Conservation (phyloP, 1,140 invertebrate genomes). For the Dysdera silvatica region DNA sequence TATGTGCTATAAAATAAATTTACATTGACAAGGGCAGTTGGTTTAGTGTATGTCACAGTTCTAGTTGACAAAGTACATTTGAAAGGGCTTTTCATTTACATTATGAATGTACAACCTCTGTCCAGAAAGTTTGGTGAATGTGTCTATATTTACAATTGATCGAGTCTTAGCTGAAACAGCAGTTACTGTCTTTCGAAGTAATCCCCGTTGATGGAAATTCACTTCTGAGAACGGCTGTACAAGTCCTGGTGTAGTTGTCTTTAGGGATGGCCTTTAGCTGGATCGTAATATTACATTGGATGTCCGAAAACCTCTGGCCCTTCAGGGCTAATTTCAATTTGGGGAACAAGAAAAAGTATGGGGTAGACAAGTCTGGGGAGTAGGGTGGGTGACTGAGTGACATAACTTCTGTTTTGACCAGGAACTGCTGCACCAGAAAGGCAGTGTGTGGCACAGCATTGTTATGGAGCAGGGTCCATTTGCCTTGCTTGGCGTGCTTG, state of each 20-base stretch:
- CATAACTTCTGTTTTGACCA: not conserved
- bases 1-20: no score
- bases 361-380: not conserved
- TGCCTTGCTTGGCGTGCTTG: slow-evolving; percentile 5
- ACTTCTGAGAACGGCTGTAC: not conserved
- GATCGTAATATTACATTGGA: not conserved
- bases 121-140: not conserved
- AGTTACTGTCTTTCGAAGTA: not conserved
- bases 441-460: slow-evolving; percentile 31
- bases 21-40: no score
- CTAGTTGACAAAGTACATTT: no score
- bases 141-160: not conserved
- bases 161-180: not conserved
- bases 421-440: no score
- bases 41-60: no score
- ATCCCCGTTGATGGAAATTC: not conserved
- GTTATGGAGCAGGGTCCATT: slow-evolving; percentile 37
- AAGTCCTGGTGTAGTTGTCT: not conserved
- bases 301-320: not conserved
- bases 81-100: no score
- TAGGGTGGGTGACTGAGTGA: not conserved
- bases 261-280: not conserved
- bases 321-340: no score
- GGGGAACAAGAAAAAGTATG: no score
- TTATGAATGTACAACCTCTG: no score